These are phyloP conservation scores for Drosophila barbarae DNA, from an alignment of 2,888 invertebrate species.

Conservation along the genomic window DNA sequence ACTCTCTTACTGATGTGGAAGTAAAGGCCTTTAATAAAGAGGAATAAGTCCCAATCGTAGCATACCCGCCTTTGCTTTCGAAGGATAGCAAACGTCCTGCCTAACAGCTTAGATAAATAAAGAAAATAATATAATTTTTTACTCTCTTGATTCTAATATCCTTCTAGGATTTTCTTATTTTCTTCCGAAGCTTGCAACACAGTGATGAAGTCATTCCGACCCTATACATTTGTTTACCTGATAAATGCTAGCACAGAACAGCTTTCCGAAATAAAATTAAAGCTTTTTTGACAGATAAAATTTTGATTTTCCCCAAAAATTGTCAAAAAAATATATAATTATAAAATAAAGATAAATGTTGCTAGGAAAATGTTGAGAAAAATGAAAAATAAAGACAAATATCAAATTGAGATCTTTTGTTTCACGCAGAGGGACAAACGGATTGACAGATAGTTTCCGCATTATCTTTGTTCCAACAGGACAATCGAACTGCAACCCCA, in stretches of 20 bases:
- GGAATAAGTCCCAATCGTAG: too few relatives aligned
- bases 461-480: constrained; percentile 6
- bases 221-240: background rate
- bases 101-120: background rate
- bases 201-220: background rate
- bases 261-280: background rate
- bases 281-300: too few relatives aligned
- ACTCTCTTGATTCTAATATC: background rate
- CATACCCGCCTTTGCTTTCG: too few relatives aligned
- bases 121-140: background rate
- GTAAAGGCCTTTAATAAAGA: background rate
- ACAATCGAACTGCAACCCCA: constrained; percentile 47
- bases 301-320: too few relatives aligned
- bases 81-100: too few relatives aligned
- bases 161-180: background rate
- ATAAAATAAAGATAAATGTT: too few relatives aligned
- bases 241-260: background rate
- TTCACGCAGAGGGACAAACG: background rate
- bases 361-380: too few relatives aligned
- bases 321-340: too few relatives aligned
- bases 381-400: too few relatives aligned
- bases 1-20: too few relatives aligned
- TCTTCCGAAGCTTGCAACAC: background rate
- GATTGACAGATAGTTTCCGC: too few relatives aligned
- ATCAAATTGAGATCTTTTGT: background rate